Base-by-base conservation (phyloP, 23 tunicate species). In the Ascidia mentula region DNA sequence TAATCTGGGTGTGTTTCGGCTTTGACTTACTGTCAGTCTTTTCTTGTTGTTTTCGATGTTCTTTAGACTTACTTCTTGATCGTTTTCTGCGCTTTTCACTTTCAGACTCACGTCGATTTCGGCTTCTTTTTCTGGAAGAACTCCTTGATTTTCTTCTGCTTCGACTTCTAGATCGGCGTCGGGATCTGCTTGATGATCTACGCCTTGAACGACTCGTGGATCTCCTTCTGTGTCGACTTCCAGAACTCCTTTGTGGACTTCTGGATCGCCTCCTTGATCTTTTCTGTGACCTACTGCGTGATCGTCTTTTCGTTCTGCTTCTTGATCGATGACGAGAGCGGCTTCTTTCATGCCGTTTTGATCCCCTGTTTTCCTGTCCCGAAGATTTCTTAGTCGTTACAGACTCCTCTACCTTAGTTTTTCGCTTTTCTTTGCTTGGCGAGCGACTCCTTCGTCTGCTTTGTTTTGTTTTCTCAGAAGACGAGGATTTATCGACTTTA, bases 151-250 rank as follows among this genome's bases (percentile, higher is more conserved):
- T 70, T 70, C 38, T 53, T 53, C 13, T 53, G 4, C 28, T 53
- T 9, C 69, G 69, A 42, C 40, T 31, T 6, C 69, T 17, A 5
- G 80, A 77, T 31, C 69, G 46, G 34, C 69, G 46, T 40, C 80
- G 7, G 13, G 87, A 83, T 36, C 39, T 75, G 37, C 46, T 75
- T 75, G 38, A 30, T 34, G 86, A 83, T 75, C 77, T 37, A 59
- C 87, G 75, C 35, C 75, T 37, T 0, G 87, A 75, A 0, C 60
- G 45, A 37, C 34, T 45, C 15, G 13, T 59, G 38, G 59, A 32
- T 8, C 46, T 72, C 32, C 45, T 17, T 9, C 79, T 53, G 46
- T 36, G 31, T 37, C 79, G 70, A 22, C 36, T 42, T 36, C 74
- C 69, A 1, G 85, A 81, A 34, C 61, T 42, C 30, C 72, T 82